These are phyloP conservation scores for Amorpha juglandis DNA, from an alignment of 2,888 invertebrate genomes.

Conservation along the genomic window DNA sequence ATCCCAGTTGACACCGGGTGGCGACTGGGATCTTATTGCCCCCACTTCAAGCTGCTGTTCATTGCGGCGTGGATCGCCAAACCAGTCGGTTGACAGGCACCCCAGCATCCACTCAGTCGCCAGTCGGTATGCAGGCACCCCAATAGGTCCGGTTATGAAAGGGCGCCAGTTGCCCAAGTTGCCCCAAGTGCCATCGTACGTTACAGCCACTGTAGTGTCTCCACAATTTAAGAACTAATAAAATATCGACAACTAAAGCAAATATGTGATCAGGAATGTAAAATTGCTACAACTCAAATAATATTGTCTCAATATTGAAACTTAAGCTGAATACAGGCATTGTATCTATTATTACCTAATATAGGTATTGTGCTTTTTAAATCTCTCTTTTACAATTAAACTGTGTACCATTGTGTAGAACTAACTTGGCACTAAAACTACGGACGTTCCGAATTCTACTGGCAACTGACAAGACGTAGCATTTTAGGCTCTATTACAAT, in stretches of 20 bases:
- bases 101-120: too few relatives aligned
- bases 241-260: not conserved
- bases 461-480: conserved; percentile 13
- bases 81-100: too few relatives aligned
- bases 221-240: not conserved
- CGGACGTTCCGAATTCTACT: conserved; percentile 12
- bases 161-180: too few relatives aligned
- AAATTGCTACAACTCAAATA: too few relatives aligned
- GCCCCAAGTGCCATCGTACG: too few relatives aligned
- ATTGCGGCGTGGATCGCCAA: too few relatives aligned
- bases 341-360: too few relatives aligned
- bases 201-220: not conserved
- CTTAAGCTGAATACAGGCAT: not conserved
- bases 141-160: too few relatives aligned
- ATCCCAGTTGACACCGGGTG: too few relatives aligned
- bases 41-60: too few relatives aligned
- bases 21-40: too few relatives aligned
- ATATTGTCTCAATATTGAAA: not conserved
- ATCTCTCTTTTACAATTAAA: not conserved
- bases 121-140: too few relatives aligned
- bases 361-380: not conserved
- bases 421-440: conserved; percentile 19
- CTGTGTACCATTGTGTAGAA: conserved; percentile 22
- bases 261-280: not conserved
- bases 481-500: conserved; percentile 9